These are phyloP conservation scores for Myotis myotis DNA, from an alignment of 2,797 vertebrate species.

Conservation along the genomic window DNA sequence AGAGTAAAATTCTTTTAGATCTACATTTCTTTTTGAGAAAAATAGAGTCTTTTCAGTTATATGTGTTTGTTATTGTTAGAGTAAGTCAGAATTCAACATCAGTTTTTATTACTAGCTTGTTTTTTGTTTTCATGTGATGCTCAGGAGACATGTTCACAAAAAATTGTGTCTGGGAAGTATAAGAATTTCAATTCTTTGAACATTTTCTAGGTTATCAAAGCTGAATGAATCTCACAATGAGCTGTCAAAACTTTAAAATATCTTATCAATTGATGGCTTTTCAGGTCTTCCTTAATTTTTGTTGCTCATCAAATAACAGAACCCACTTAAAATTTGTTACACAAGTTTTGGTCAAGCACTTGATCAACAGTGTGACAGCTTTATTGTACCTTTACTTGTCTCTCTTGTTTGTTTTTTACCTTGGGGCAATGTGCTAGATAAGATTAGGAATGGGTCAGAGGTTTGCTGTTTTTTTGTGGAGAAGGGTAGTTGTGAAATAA, in stretches of 20 bases:
- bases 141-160: slow-evolving; percentile 15
- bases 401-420: not conserved
- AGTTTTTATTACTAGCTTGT: not conserved
- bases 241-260: not conserved
- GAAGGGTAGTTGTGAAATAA: not conserved
- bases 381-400: not conserved
- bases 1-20: not conserved
- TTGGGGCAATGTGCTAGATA: not conserved
- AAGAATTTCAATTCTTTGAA: slow-evolving; percentile 2
- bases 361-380: not conserved
- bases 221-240: not conserved
- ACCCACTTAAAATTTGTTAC: not conserved
- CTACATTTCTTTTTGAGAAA: not conserved
- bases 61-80: not conserved
- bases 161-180: not conserved
- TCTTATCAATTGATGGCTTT: not conserved
- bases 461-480: not conserved
- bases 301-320: not conserved
- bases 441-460: not conserved
- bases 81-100: not conserved
- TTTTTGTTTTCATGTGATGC: not conserved
- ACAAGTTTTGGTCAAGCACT: not conserved
- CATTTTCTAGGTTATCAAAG: not conserved
- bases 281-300: not conserved
- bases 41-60: not conserved